A percentile compares a stretch with the other conserved stretches of the same genome.
phyloP scores from a whole-genome alignment of 2,888 invertebrate genomes.

The Cylindroiulus punctatus region DNA sequence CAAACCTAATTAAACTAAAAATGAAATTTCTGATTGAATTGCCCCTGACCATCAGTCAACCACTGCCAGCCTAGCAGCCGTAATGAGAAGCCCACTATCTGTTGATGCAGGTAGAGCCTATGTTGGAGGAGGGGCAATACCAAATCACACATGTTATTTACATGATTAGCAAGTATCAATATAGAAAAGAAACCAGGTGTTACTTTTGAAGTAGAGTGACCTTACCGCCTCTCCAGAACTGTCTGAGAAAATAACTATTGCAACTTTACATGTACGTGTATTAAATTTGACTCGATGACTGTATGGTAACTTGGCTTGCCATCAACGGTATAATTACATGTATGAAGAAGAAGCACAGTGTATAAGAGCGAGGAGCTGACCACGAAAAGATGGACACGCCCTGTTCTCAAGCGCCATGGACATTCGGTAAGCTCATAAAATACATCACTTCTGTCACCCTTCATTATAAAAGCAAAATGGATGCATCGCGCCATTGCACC shows the following conservation, averaged over 20 bases:
- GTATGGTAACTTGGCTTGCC: neutral
- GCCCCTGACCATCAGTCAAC: no score
- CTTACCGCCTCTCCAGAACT: neutral
- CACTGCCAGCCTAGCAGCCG: no score
- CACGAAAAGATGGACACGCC: neutral
- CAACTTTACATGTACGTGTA: no score
- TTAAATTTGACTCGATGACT: neutral
- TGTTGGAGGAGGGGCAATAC: no score
- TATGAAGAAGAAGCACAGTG: neutral
- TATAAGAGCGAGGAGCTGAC: neutral
- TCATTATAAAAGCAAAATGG: neutral
- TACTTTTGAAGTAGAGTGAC: neutral
- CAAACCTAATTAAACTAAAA: no score
- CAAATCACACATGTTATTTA: no score
- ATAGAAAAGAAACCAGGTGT: neutral
- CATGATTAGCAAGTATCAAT: no score
- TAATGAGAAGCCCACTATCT: no score
- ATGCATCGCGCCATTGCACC: neutral
- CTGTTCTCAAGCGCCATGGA: neutral
- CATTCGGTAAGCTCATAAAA: neutral
- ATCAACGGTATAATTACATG: no score
- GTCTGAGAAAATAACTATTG: neutral
- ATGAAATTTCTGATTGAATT: no score
- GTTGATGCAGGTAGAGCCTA: no score
- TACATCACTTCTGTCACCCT: neutral